Percentiles rank a stretch among this genome's conserved stretches.
phyloP scores from a whole-genome alignment of 2,797 vertebrate genomes.

The Lagocephalus sceleratus region DNA sequence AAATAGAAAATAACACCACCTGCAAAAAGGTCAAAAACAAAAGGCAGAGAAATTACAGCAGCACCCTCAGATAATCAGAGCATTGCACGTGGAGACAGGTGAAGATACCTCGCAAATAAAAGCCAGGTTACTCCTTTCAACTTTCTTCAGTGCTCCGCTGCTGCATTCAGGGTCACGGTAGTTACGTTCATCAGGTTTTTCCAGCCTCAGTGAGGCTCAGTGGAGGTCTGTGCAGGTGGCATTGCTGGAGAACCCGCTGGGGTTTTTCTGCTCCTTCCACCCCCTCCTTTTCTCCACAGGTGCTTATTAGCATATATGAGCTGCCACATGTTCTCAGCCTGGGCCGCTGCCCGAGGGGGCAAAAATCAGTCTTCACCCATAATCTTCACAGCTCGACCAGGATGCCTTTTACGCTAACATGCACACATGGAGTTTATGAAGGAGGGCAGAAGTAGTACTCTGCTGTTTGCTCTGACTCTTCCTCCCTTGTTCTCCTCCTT shows the following conservation, averaged over 20 bases:
- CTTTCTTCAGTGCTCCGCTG: constrained; percentile 17
- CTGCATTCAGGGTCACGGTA: constrained; percentile 20
- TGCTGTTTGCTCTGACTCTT: constrained; percentile 15
- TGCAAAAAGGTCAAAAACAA: constrained; percentile 4
- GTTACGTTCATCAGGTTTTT: constrained; percentile 42
- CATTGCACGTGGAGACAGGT: not conserved
- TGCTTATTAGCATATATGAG: constrained; percentile 84
- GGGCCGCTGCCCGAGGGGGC: constrained; percentile 69
- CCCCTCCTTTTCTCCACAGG: constrained; percentile 73
- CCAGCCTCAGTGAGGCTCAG: constrained; percentile 55
- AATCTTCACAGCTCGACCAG: constrained; percentile 75
- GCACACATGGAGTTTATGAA: constrained; percentile 69
- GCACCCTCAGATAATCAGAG: constrained; percentile 1
- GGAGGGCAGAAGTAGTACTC: constrained; percentile 53
- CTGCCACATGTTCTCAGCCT: constrained; percentile 79
- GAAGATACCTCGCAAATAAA: constrained; percentile 12
- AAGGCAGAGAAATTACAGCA: not conserved
- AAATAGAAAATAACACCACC: constrained; percentile 1
- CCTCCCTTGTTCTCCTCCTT: constrained; percentile 18
- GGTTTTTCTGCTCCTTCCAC: constrained; percentile 57
- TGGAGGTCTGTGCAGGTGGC: constrained; percentile 79
- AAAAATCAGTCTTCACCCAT: constrained; percentile 74
- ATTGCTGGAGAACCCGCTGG: constrained; percentile 65
- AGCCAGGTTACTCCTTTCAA: constrained; percentile 9
- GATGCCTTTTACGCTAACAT: constrained; percentile 58